Evolutionary conservation across 2,113 vertebrate species (phyloP).

Genomic region (Mesitornis unicolor): DNA sequence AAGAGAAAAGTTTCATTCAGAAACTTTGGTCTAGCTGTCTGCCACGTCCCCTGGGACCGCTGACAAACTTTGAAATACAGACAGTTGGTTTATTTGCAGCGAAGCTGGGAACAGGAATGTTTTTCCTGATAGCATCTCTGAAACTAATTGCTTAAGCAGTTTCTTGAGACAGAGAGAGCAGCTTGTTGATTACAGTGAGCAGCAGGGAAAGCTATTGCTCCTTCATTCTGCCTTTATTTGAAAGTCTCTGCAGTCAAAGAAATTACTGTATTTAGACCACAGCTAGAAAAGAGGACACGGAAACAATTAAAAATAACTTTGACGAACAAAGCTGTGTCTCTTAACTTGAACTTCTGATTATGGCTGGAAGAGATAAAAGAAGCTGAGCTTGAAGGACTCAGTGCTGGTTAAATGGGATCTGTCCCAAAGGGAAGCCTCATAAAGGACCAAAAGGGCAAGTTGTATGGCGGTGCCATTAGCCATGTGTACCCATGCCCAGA

Average conservation of each 20-base stretch:
- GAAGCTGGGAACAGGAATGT: neutral
- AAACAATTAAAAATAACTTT: neutral
- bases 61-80: neutral
- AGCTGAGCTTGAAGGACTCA: neutral
- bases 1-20: neutral
- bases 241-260: neutral
- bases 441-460: neutral
- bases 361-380: neutral
- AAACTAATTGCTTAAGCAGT: constrained; percentile 14
- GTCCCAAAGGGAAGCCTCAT: neutral
- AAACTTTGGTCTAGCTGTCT: neutral
- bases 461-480: neutral
- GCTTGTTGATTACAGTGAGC: neutral
- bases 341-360: neutral
- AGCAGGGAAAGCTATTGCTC: constrained; percentile 7
- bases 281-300: neutral
- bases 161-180: neutral
- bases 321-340: neutral
- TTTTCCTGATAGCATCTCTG: constrained; percentile 8
- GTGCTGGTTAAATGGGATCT: neutral
- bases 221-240: neutral
- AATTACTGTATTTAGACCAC: neutral
- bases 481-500: neutral
- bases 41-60: neutral
- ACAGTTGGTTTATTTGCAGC: constrained; percentile 26